Percentiles rank a stretch among this genome's conserved stretches.
These are phyloP conservation scores for Hydropsyche tenuis DNA, from an alignment of 1,140 invertebrate genomes.

Conservation along the genomic window DNA sequence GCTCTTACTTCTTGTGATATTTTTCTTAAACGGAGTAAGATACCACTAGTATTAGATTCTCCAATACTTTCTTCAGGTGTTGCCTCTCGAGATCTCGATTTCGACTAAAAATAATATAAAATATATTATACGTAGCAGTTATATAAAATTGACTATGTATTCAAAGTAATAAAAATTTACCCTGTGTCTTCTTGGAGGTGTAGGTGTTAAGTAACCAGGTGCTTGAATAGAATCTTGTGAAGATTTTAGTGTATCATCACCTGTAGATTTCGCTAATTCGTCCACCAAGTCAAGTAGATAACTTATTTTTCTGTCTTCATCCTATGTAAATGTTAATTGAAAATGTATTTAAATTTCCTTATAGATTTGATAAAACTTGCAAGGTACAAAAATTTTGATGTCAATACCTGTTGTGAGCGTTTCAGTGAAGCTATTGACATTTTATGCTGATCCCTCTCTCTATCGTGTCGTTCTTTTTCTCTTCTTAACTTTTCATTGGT, in stretches of 20 bases:
- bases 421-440: constrained; percentile 57
- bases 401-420: constrained; percentile 57
- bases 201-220: constrained; percentile 54
- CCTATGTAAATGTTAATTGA: constrained; percentile 52
- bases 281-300: constrained; percentile 79
- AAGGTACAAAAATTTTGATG: not conserved
- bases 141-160: not conserved
- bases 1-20: constrained; percentile 59
- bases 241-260: constrained; percentile 56
- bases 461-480: constrained; percentile 85
- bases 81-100: constrained; percentile 58
- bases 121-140: constrained; percentile 4
- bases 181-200: constrained; percentile 60
- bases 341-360: not conserved
- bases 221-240: constrained; percentile 51
- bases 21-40: constrained; percentile 54
- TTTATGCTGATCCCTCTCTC: constrained; percentile 74
- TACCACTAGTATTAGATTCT: constrained; percentile 49
- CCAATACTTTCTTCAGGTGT: constrained; percentile 54
- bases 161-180: constrained; percentile 50
- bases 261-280: constrained; percentile 74
- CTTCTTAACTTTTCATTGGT: constrained; percentile 88
- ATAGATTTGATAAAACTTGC: not conserved
- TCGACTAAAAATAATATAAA: constrained; percentile 50
- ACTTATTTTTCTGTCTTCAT: constrained; percentile 71